Percentiles rank a stretch among this genome's conserved stretches.
phyloP scores from a whole-genome alignment of 1,140 invertebrate species.

The Bombus affinis region DNA sequence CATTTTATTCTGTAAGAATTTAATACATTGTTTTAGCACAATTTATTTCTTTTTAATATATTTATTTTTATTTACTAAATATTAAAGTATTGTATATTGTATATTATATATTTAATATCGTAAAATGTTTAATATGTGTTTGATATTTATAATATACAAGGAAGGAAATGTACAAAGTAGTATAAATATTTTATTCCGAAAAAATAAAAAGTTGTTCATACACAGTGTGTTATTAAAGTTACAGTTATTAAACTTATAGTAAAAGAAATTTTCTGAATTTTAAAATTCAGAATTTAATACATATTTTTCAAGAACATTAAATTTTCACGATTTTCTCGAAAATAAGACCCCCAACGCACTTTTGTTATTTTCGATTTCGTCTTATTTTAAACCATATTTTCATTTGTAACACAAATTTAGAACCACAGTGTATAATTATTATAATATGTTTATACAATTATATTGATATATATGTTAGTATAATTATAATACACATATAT shows the following conservation, averaged over 20 bases:
- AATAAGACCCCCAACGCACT: too few species aligned
- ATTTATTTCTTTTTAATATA: not conserved
- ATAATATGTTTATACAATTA: too few species aligned
- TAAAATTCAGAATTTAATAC: not conserved
- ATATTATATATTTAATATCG: not conserved
- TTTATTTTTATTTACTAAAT: not conserved
- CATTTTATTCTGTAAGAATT: conserved; percentile 84
- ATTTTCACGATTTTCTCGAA: too few species aligned
- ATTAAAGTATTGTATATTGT: not conserved
- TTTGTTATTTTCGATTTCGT: too few species aligned
- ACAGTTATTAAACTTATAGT: not conserved
- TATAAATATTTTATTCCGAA: not conserved
- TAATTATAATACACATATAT: too few species aligned
- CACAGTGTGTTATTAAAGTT: not conserved
- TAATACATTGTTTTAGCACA: not conserved
- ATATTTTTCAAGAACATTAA: not conserved
- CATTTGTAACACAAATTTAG: too few species aligned
- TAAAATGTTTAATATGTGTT: conserved; percentile 1
- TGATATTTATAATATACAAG: not conserved
- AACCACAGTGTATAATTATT: not conserved
- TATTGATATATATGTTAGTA: too few species aligned
- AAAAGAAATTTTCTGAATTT: not conserved
- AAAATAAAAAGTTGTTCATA: not conserved
- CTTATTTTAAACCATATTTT: too few species aligned
- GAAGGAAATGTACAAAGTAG: conserved; percentile 6